phyloP scores from a whole-genome alignment of 2,797 vertebrate species.

The Erethizon dorsatum region DNA sequence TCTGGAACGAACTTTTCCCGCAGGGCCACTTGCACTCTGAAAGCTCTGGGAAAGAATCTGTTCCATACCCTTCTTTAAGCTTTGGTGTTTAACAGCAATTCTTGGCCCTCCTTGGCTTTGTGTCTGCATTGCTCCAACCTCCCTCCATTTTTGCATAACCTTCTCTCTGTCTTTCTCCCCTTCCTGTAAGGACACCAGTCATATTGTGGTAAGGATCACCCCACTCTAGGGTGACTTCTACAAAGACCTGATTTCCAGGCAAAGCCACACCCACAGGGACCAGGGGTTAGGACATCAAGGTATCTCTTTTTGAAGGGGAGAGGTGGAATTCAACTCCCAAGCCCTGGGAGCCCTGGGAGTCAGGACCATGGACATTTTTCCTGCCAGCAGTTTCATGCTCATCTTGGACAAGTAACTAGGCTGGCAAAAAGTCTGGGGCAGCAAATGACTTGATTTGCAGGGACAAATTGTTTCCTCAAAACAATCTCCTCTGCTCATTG shows the following conservation, averaged over 20 bases:
- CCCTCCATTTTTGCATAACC: background rate
- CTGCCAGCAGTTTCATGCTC: background rate
- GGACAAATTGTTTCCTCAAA: background rate
- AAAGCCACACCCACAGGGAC: background rate
- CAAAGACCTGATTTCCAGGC: slow-evolving; percentile 13
- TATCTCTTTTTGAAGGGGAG: background rate
- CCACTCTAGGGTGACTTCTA: background rate
- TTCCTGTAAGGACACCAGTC: background rate
- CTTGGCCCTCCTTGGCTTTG: background rate
- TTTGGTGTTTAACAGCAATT: background rate
- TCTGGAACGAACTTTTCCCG: slow-evolving; percentile 19
- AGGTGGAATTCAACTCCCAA: background rate
- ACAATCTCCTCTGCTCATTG: background rate
- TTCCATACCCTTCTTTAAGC: background rate
- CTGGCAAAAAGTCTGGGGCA: background rate
- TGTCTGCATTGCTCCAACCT: background rate
- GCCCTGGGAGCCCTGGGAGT: background rate
- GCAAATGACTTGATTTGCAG: background rate
- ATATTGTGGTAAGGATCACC: background rate
- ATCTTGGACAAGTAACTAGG: background rate
- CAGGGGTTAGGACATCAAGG: background rate
- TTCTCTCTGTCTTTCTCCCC: background rate
- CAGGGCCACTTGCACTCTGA: background rate
- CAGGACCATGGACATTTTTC: background rate
- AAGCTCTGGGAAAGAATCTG: background rate